Percentiles rank a stretch among this genome's conserved stretches.
Conservation (phyloP, 1,140 invertebrate genomes). For the Drosophila lowei region DNA sequence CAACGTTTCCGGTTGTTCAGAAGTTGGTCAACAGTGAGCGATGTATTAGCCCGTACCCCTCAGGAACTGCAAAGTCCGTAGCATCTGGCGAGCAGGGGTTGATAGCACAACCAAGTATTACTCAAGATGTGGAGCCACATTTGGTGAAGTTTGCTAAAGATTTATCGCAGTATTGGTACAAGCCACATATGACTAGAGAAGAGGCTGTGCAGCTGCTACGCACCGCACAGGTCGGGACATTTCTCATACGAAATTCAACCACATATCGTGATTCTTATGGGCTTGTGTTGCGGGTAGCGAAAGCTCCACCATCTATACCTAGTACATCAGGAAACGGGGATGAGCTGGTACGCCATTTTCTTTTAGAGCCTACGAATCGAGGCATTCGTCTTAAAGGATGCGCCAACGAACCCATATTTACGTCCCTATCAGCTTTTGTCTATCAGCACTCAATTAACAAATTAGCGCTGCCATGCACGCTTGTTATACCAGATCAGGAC, state of each 20-base stretch:
- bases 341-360: slow-evolving; percentile 97
- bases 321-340: slow-evolving; percentile 84
- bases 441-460: slow-evolving; percentile 98
- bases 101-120: slow-evolving; percentile 1
- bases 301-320: slow-evolving; percentile 86
- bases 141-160: slow-evolving; percentile 97
- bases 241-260: slow-evolving; percentile 95
- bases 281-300: slow-evolving; percentile 95
- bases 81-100: neutral
- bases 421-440: slow-evolving; percentile 96
- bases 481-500: slow-evolving; percentile 91
- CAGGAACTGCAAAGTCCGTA: neutral
- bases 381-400: slow-evolving; percentile 98
- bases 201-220: slow-evolving; percentile 96
- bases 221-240: slow-evolving; percentile 94
- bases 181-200: slow-evolving; percentile 96
- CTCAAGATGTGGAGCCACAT: slow-evolving; percentile 92
- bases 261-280: slow-evolving; percentile 92
- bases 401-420: slow-evolving; percentile 98
- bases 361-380: slow-evolving; percentile 97
- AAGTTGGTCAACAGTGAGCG: slow-evolving; percentile 76
- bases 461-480: slow-evolving; percentile 94
- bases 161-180: slow-evolving; percentile 98
- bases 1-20: slow-evolving; percentile 90
- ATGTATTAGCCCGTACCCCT: slow-evolving; percentile 84